phyloP scores from a whole-genome alignment of 2,888 invertebrate species.

The Himalopsyche tibetana region DNA sequence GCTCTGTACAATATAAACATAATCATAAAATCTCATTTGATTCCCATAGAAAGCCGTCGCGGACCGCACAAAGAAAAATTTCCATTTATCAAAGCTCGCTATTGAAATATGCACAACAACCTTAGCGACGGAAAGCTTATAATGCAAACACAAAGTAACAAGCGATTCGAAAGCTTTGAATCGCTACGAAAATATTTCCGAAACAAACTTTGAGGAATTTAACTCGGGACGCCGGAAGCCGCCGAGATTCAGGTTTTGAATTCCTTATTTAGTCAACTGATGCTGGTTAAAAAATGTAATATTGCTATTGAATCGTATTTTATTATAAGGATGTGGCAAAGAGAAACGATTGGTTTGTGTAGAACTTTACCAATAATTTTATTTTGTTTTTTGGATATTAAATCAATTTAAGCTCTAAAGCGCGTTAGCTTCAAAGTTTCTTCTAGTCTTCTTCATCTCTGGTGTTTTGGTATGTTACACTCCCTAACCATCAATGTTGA shows the following conservation, averaged over 20 bases:
- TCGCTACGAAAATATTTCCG: slow-evolving; percentile 47
- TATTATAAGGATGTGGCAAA: no score
- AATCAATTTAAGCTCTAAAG: no score
- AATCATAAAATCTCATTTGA: slow-evolving; percentile 37
- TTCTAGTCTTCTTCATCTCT: no score
- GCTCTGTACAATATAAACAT: background rate
- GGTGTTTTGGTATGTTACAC: no score
- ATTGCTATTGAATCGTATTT: no score
- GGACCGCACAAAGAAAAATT: slow-evolving; percentile 36
- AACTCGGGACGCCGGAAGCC: background rate
- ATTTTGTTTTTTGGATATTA: no score
- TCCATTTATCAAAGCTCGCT: slow-evolving; percentile 42
- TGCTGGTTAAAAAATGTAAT: background rate
- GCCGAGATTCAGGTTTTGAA: background rate
- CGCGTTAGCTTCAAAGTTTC: no score
- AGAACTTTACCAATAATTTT: no score
- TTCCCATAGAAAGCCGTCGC: background rate
- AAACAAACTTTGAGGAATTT: slow-evolving; percentile 32
- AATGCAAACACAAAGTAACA: slow-evolving; percentile 54
- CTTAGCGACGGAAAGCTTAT: slow-evolving; percentile 30
- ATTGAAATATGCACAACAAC: slow-evolving; percentile 37
- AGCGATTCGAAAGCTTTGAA: slow-evolving; percentile 51
- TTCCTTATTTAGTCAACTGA: background rate
- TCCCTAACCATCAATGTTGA: no score
- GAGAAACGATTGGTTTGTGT: no score